phyloP scores from a whole-genome alignment of 2,888 invertebrate species.

The Pachymerium ferrugineum region DNA sequence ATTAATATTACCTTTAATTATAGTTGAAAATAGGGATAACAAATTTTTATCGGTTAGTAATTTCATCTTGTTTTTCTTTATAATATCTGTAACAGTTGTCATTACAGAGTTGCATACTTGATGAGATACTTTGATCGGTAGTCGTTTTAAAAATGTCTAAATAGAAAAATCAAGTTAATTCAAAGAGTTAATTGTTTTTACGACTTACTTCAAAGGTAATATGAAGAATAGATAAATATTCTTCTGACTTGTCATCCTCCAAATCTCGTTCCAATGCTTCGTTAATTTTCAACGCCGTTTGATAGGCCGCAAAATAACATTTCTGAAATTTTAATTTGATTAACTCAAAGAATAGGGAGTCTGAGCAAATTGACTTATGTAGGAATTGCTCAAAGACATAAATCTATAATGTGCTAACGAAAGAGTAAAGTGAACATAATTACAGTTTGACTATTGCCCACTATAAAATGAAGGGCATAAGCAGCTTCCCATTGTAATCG shows the following conservation, averaged over 20 bases:
- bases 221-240: background rate
- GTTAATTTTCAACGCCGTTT: background rate
- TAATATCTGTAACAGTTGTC: background rate
- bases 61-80: too few species aligned
- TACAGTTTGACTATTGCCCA: background rate
- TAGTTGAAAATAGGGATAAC: too few species aligned
- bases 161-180: background rate
- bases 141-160: background rate
- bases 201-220: background rate
- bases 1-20: too few species aligned
- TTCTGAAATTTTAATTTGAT: background rate
- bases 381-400: too few species aligned
- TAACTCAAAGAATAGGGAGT: too few species aligned
- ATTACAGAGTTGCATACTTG: background rate
- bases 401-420: background rate
- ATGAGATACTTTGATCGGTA: background rate
- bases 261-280: background rate
- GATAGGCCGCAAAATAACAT: background rate
- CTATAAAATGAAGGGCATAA: background rate
- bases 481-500: constrained; percentile 6
- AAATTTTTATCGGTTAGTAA: too few species aligned
- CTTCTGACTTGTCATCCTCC: background rate
- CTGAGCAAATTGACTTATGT: too few species aligned
- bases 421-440: background rate
- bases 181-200: background rate